Percentiles rank a stretch among this genome's conserved stretches.
These are phyloP conservation scores for Holacanthella duospinosa DNA, from an alignment of 2,888 invertebrate genomes.

Conservation along the genomic window DNA sequence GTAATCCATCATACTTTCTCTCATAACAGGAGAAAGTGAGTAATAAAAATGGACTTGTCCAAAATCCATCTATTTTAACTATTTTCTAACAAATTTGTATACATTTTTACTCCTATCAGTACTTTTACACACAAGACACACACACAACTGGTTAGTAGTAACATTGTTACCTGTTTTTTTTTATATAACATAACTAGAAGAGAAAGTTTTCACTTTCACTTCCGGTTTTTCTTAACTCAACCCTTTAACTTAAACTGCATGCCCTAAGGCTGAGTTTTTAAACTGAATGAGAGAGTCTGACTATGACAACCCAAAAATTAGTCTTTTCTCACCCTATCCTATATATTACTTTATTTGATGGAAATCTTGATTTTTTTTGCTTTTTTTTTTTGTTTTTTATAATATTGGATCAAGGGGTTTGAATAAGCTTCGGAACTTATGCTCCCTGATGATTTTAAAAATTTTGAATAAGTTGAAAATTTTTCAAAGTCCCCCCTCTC, in stretches of 20 bases:
- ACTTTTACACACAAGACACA: neutral
- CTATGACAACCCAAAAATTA: neutral
- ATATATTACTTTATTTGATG: no score
- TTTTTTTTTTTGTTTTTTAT: no score
- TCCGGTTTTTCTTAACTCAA: no score
- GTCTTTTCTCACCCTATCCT: no score
- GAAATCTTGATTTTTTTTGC: no score
- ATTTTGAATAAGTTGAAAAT: no score
- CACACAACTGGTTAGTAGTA: neutral
- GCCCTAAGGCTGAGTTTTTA: neutral
- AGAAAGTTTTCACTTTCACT: neutral
- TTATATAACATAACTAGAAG: neutral
- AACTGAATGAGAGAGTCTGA: no score
- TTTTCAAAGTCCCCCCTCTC: no score
- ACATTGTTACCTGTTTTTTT: no score
- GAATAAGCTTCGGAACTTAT: no score
- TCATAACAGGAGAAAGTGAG: neutral
- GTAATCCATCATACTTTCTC: constrained; percentile 1
- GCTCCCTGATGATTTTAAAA: no score
- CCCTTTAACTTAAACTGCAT: neutral
- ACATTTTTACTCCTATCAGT: neutral
- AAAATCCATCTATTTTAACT: neutral
- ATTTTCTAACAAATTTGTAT: neutral
- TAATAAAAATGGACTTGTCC: neutral
- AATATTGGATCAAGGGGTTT: no score